A percentile compares a stretch with the other conserved stretches of the same genome.
Conservation (phyloP, 2,113 vertebrate genomes). For the Elachura formosa region DNA sequence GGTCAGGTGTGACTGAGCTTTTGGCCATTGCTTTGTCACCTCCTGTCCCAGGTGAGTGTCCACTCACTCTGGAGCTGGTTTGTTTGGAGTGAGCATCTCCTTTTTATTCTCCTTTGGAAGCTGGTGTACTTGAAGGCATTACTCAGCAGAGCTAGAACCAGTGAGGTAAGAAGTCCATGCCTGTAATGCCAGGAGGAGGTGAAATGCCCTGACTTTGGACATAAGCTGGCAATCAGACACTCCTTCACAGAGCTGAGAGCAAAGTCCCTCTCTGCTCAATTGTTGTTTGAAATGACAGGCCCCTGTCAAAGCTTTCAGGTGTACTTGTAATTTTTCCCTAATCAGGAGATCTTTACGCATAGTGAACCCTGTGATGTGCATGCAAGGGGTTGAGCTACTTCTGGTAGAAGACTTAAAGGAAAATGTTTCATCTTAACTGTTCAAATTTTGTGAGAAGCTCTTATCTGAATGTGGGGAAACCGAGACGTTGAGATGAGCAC, state of each 20-base stretch:
- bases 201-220: neutral
- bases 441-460: neutral
- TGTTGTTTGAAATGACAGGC: accelerated
- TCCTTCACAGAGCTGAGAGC: no score
- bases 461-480: neutral
- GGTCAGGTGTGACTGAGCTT: neutral
- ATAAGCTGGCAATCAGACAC: no score
- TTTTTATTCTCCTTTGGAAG: neutral
- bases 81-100: accelerated
- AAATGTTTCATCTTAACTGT: neutral
- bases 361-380: accelerated
- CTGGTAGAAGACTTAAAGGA: neutral
- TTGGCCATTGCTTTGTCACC: neutral
- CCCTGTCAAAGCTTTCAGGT: neutral
- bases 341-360: neutral
- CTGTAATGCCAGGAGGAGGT: neutral
- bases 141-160: neutral
- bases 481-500: accelerated
- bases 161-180: neutral
- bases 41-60: neutral
- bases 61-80: neutral
- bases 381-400: neutral
- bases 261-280: accelerated
- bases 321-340: neutral
- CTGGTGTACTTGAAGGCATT: neutral